Base-by-base conservation (phyloP, 2,888 invertebrate genomes). In the Lasiommata megera region DNA sequence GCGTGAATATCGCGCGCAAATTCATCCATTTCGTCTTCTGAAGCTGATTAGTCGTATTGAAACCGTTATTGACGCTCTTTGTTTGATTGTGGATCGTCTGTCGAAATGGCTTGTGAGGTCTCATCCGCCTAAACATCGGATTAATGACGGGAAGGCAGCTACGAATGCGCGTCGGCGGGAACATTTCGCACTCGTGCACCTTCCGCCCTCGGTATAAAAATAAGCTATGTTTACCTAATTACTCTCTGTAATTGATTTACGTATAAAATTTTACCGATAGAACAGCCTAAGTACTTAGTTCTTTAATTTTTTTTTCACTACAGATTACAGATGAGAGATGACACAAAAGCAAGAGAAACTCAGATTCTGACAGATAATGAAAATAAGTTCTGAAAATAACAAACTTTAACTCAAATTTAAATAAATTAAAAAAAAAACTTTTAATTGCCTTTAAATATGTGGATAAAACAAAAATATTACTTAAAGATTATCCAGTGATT, bases 1-100 rank as follows among this genome's bases (percentile, higher is more conserved):
- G 91, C 54, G 93, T 92, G 58, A 94, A 81, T 60, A 94, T 91
- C 36, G 93, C 92, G 36, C 93, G 92, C 85, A 94, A 93, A 81
- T 91, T 93, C 74, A 92, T 87, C 92, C 93, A 93, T 80, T 85
- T 90, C 68, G 80, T 87, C 66, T 76, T 84, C 62, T 85, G 84
- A 31, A 84, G 50, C 57, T 80, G 80, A 23, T 73, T 71, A 41
- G 73, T 69, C 11, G 73, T 64, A 31, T 60, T 66, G 16, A 63
- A 59, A 63, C 64, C 31, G 11, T 31, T 31, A 9, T 16, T 29
- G 6, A 29, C 14, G 29, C 6, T 75, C 87, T 89, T 88, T 89
- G 88, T 88, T 74, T 88, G 86, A 43, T 70, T 71, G 58, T 73
- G 75, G 6, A 84, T 71, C 0, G 87, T 88, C 57, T 87, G 86